Evolutionary conservation across 2,888 invertebrate genomes (phyloP).

Genomic region (Tethea ocularis): DNA sequence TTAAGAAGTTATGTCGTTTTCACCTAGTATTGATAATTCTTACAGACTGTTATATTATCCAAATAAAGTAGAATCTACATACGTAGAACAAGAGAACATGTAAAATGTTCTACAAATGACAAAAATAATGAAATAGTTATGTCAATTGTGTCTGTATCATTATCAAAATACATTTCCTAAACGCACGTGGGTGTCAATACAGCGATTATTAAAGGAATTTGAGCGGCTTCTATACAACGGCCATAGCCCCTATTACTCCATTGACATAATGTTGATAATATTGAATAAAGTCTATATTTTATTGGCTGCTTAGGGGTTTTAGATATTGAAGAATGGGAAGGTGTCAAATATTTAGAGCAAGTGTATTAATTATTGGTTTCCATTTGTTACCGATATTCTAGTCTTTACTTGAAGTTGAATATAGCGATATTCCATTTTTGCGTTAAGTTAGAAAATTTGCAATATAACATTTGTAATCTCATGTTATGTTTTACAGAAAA

Average conservation of each 20-base stretch:
- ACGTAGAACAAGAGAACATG: too few species aligned
- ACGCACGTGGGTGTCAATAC: neutral
- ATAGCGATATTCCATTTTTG: too few species aligned
- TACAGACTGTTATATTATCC: too few species aligned
- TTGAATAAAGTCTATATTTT: neutral
- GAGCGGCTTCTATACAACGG: neutral
- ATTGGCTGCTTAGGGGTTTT: neutral
- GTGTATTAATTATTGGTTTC: neutral
- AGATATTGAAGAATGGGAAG: neutral
- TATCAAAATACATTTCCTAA: neutral
- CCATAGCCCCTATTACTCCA: neutral
- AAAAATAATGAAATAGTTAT: neutral
- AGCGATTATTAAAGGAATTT: constrained; percentile 7
- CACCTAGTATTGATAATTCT: too few species aligned
- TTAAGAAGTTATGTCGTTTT: too few species aligned
- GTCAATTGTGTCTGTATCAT: neutral
- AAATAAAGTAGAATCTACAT: neutral
- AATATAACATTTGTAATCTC: too few species aligned
- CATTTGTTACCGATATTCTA: neutral
- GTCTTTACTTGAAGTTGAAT: neutral
- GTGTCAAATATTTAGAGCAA: neutral
- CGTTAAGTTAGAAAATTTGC: too few species aligned
- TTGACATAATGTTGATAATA: neutral
- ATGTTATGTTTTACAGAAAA: too few species aligned
- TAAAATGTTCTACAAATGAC: neutral